These are phyloP conservation scores for Sebastes taczanowskii DNA, from an alignment of 2,797 vertebrate species.

Conservation along the genomic window DNA sequence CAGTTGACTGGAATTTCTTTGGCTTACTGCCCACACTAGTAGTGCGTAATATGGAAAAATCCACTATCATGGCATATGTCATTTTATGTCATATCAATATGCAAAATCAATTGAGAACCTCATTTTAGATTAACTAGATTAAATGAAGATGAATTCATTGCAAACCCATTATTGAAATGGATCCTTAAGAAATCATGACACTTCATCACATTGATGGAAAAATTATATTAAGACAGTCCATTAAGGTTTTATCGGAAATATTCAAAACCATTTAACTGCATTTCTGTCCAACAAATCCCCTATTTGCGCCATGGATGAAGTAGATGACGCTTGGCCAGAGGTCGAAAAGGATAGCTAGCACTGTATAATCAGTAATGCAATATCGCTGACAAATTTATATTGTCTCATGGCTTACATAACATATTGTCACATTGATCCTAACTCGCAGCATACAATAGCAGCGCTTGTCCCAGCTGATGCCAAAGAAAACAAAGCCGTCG, in stretches of 20 bases:
- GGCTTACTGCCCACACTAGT: background rate
- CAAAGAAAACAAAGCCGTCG: slow-evolving; percentile 10
- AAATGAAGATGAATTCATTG: too few species aligned
- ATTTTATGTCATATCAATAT: background rate
- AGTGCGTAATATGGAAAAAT: background rate
- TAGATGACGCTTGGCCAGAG: background rate
- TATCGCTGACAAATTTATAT: background rate
- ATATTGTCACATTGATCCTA: background rate
- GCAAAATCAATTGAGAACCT: background rate
- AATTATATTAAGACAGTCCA: background rate
- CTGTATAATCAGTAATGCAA: background rate
- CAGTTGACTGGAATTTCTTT: too few species aligned
- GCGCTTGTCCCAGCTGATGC: background rate
- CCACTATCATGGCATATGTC: background rate
- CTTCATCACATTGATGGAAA: background rate
- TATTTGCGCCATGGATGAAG: background rate
- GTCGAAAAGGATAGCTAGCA: background rate
- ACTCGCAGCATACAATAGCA: background rate
- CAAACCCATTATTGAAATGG: background rate
- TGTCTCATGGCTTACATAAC: background rate
- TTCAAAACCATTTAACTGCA: background rate
- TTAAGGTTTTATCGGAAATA: background rate
- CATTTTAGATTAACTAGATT: background rate
- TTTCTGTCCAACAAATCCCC: background rate
- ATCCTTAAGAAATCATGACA: background rate